A percentile compares a stretch with the other conserved stretches of the same genome.
Conservation (phyloP, 2,888 invertebrate genomes). For the Drosophila mulleri region DNA sequence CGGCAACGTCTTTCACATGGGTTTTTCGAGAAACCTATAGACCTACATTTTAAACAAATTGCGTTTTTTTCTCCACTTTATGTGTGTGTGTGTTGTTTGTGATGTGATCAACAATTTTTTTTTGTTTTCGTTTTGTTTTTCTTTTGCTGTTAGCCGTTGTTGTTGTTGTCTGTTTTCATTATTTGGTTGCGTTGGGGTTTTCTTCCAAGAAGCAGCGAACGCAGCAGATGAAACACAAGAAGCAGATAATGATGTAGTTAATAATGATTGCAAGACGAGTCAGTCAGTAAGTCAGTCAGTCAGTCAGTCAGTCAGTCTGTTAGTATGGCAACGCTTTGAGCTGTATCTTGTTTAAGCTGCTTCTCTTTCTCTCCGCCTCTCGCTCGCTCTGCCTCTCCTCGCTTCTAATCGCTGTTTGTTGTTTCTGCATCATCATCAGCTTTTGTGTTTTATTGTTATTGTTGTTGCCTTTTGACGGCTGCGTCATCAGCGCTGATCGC, state of each 20-base stretch:
- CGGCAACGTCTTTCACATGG: slow-evolving; percentile 68
- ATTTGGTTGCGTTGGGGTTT: slow-evolving; percentile 58
- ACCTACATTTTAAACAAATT: slow-evolving; percentile 84
- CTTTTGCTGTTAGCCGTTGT: slow-evolving; percentile 46
- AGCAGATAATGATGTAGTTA: slow-evolving; percentile 18
- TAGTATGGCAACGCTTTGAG: slow-evolving; percentile 51
- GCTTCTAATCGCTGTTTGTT: slow-evolving; percentile 71
- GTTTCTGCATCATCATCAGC: slow-evolving; percentile 74
- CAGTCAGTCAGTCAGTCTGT: slow-evolving; percentile 31
- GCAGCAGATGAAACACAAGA: slow-evolving; percentile 31
- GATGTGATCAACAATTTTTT: slow-evolving; percentile 70
- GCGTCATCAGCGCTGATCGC: slow-evolving; percentile 62
- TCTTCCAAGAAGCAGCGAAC: slow-evolving; percentile 72
- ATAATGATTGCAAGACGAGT: slow-evolving; percentile 39
- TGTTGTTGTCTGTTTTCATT: slow-evolving; percentile 44
- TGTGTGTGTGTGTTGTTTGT: slow-evolving; percentile 42
- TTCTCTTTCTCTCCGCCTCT: neutral
- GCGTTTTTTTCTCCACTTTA: slow-evolving; percentile 58
- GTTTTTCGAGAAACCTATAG: slow-evolving; percentile 83
- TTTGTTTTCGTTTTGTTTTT: slow-evolving; percentile 44
- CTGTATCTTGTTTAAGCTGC: slow-evolving; percentile 20
- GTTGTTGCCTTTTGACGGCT: slow-evolving; percentile 69
- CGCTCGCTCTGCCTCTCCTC: neutral
- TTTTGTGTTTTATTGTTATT: slow-evolving; percentile 56
- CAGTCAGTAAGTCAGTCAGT: slow-evolving; percentile 43